Base-by-base conservation (phyloP, 2,797 vertebrate species). In the Bradypodion pumilum region DNA sequence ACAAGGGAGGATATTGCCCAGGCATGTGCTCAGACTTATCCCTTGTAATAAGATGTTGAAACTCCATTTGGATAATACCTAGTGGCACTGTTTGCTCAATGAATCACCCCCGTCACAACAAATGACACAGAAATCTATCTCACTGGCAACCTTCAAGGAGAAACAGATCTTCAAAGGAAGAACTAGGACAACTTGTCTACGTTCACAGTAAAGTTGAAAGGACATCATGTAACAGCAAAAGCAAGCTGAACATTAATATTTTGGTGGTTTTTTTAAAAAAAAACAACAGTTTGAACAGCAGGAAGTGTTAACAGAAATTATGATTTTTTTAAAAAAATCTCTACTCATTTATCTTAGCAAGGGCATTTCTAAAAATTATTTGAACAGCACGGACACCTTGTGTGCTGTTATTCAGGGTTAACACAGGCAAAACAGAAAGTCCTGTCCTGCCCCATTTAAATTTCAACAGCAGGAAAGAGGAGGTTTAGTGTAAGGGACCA, bases 101-200 rank as follows among this genome's bases (percentile, higher is more conserved):
- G 73, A 85, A 37, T 85, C 73, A 80, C 83, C 2, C 27, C 85
- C 35, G 81, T 40, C 46, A 0, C 85, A 89, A 90, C 73, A 87
- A 85, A 90, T 23, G 4, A 42, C 29, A 81, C 42, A 74, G 80
- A 70, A 86, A 88, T 40, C 83, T 74, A 29, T 44, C 87, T 86
- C 82, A 86, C 46, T 82, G 84, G 85, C 88, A 56, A 60, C 35
- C 29, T 23, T 21, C 29, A 91, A 89, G 35, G 69, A 83, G 89
- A 84, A 87, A 86, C 78, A 85, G 91, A 74, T 84, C 63, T 88
- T 90, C 89, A 86, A 91, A 90, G 88, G 89, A 90, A 82, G 40
- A 44, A 85, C 74, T 90, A 89, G 91, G 66, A 80, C 49, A 1
- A n/a, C 0, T 89, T 70, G 79, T 87, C 88, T 86, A 5, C 88